A percentile compares a stretch with the other conserved stretches of the same genome.
phyloP scores from a whole-genome alignment of 2,888 invertebrate species.

The Zonitis immaculata region DNA sequence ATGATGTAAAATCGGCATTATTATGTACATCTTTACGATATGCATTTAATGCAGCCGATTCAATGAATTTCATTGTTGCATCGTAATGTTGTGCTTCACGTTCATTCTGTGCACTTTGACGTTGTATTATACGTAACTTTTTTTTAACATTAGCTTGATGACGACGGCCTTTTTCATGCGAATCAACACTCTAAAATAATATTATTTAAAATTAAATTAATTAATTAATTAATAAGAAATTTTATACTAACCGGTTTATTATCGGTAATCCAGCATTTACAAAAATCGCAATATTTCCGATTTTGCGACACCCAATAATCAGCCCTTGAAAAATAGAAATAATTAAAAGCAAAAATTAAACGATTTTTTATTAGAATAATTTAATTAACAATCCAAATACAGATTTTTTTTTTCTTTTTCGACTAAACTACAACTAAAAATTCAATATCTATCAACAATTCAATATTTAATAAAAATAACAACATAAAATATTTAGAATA shows the following conservation, averaged over 20 bases:
- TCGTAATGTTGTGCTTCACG: conserved; percentile 69
- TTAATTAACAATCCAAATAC: conserved; percentile 17
- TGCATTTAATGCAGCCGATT: conserved; percentile 82
- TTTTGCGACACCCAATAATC: conserved; percentile 97
- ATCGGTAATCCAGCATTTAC: conserved; percentile 98
- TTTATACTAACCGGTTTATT: conserved; percentile 76
- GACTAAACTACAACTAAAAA: conserved; percentile 10
- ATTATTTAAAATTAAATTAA: conserved; percentile 1
- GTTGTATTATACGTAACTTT: conserved; percentile 77
- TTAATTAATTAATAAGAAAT: neutral
- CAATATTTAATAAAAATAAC: neutral
- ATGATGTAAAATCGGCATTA: conserved; percentile 61
- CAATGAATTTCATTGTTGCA: conserved; percentile 80
- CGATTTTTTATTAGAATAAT: neutral
- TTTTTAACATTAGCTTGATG: conserved; percentile 91
- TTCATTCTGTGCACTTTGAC: conserved; percentile 64
- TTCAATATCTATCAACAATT: neutral
- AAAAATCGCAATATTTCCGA: conserved; percentile 93
- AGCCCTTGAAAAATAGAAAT: conserved; percentile 61
- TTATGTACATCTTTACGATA: conserved; percentile 78
- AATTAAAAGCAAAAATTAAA: conserved; percentile 1
- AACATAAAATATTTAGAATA: neutral
- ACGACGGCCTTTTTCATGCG: conserved; percentile 88
- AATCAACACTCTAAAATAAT: conserved; percentile 75
- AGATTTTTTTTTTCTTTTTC: neutral